Percentiles rank a stretch among this genome's conserved stretches.
Evolutionary conservation across 2,888 invertebrate genomes (phyloP).

Genomic region (Spodoptera littoralis): DNA sequence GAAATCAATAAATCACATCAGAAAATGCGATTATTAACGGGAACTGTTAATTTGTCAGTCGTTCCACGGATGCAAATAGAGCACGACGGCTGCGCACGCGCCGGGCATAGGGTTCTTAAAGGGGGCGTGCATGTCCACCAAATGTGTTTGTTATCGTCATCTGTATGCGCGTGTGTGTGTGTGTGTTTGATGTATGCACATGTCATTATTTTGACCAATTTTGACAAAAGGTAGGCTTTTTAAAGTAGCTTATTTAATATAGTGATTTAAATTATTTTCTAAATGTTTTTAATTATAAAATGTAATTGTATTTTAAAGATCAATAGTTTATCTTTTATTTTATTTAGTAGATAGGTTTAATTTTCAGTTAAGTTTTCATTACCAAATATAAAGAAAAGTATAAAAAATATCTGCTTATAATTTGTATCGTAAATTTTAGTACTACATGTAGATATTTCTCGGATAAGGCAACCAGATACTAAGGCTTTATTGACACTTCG

Average conservation of each 20-base stretch:
- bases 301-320: no score
- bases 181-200: slow-evolving; percentile 34
- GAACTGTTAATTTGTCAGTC: slow-evolving; percentile 41
- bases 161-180: slow-evolving; percentile 24
- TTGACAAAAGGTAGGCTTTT: background rate
- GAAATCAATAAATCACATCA: no score
- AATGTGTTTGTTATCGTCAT: slow-evolving; percentile 50
- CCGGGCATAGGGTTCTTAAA: slow-evolving; percentile 29
- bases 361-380: no score
- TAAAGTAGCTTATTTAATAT: no score
- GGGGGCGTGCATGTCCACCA: slow-evolving; percentile 36
- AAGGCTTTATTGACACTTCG: slow-evolving; percentile 61
- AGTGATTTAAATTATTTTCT: no score
- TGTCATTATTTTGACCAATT: background rate
- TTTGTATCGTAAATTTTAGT: slow-evolving; percentile 46
- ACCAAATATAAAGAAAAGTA: no score
- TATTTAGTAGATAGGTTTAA: no score
- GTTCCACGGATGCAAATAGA: slow-evolving; percentile 47
- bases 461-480: slow-evolving; percentile 55
- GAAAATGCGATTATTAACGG: slow-evolving; percentile 18
- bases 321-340: no score
- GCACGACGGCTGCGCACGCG: slow-evolving; percentile 48
- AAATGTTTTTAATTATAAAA: no score
- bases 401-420: no score
- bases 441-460: slow-evolving; percentile 61